phyloP scores from a whole-genome alignment of 1,140 invertebrate genomes.

The Hyles vespertilio region DNA sequence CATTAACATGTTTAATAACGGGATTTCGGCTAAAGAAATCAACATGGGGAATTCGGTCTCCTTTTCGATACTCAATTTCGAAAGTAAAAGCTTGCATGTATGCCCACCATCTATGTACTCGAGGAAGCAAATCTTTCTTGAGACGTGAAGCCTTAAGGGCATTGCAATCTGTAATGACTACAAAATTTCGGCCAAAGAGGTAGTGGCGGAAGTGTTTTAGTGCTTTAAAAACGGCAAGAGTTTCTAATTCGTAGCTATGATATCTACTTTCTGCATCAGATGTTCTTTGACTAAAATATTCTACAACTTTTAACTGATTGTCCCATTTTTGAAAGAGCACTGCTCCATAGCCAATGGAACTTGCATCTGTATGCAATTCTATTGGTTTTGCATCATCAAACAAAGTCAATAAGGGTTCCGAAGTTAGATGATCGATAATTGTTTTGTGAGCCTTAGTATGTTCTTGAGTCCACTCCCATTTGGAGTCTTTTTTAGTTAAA shows the following conservation, averaged over 20 bases:
- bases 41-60: constrained; percentile 8
- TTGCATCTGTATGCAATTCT: constrained; percentile 54
- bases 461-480: constrained; percentile 15
- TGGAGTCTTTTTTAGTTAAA: constrained; percentile 11
- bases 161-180: constrained; percentile 43
- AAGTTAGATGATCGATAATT: constrained; percentile 15
- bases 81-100: constrained; percentile 49
- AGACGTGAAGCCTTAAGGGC: constrained; percentile 34
- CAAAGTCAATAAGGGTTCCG: constrained; percentile 46
- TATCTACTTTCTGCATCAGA: constrained; percentile 39
- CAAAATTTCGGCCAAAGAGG: constrained; percentile 38
- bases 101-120: constrained; percentile 52
- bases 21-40: too few species aligned
- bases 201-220: constrained; percentile 39
- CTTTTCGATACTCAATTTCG: constrained; percentile 24
- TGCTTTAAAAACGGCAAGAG: constrained; percentile 56
- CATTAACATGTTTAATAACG: too few species aligned
- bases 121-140: constrained; percentile 44
- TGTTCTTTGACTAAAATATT: constrained; percentile 57
- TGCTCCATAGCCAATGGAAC: constrained; percentile 36
- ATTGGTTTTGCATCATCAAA: constrained; percentile 36
- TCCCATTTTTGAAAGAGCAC: constrained; percentile 46
- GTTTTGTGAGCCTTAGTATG: constrained; percentile 20
- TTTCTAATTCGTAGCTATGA: constrained; percentile 53
- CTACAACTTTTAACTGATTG: constrained; percentile 63